Base-by-base conservation (phyloP, 2,888 invertebrate species). In the Clusia tigrina region DNA sequence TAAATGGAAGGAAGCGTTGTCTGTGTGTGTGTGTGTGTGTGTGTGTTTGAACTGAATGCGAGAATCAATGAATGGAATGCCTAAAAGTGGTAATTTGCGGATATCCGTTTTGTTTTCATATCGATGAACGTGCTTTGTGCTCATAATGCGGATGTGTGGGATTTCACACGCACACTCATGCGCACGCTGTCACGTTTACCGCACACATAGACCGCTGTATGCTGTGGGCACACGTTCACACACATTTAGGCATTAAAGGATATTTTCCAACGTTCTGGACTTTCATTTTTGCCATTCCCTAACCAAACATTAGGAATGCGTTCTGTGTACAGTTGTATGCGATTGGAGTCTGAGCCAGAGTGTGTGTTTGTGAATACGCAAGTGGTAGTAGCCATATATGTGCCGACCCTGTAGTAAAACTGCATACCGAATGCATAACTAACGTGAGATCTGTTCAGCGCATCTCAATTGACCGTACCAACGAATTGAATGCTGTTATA, bases 61-160 rank as follows among this genome's bases (percentile, higher is more conserved):
- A 42, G 54, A 60, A 56, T 62, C 55, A 58, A 56, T 62, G 65
- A 67, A 64, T 63, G 64, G 69, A 69, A 70, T 62, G 67, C 64
- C 69, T 65, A 67, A 65, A 63, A 62, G 69, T 66, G 66, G 65
- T 68, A 68, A 69, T 71, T 69, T 69, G 69, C 66, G 69, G 67
- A 69, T 68, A 67, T 70, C 67, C 67, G 67, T 58, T 66, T 67
- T 65, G 58, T 62, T 67, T 67, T 65, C 64, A 65, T 65, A 65
- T 64, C 65, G 67, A 58, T 56, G 63, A 60, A 65, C 65, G 67
- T 67, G 67, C 60, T 60, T 32, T 56, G 56, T 20, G 54, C 59
- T 15, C 57, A 54, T 60, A 59, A 64, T 62, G 58, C 38, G 46
- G 12, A 58, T 54, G 54, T 52, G 46, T 62, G 55, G 58, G 52